Evolutionary conservation across 2,113 vertebrate species (phyloP).

Genomic region (Macrotus californicus): DNA sequence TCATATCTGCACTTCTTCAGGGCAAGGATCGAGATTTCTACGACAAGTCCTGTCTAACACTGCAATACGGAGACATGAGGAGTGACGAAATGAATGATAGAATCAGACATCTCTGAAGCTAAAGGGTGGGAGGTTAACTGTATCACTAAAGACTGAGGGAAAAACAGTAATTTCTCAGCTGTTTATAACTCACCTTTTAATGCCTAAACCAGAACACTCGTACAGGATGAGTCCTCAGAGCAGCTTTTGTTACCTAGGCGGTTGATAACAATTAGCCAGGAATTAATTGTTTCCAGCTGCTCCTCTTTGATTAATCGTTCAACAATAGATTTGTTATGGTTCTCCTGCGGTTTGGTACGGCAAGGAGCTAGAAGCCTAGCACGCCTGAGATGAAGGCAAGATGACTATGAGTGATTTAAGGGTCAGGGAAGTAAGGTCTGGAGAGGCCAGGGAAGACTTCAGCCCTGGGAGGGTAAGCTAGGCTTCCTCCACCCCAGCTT

Average conservation of each 20-base stretch:
- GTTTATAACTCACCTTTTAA: not conserved
- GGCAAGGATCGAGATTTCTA: not conserved
- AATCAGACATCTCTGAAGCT: conserved; percentile 27
- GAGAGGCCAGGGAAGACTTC: not conserved
- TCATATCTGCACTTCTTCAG: not conserved
- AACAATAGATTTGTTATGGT: conserved; percentile 38
- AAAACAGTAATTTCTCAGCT: not conserved
- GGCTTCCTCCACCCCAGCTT: not conserved
- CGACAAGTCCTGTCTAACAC: not conserved
- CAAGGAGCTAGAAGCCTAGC: not conserved
- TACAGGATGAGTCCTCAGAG: not conserved
- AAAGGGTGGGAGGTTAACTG: not conserved
- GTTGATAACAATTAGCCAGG: conserved; percentile 48
- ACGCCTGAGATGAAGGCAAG: not conserved
- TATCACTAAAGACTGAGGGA: not conserved
- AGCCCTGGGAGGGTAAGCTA: not conserved
- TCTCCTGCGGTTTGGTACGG: not conserved
- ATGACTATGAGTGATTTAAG: not conserved
- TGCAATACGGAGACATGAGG: not conserved
- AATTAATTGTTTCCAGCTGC: conserved; percentile 55
- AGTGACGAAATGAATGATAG: not conserved
- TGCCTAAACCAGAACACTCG: not conserved
- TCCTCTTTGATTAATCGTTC: conserved; percentile 29
- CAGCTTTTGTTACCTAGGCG: not conserved
- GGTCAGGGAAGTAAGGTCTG: not conserved